Evolutionary conservation across 2,888 invertebrate genomes (phyloP).

Genomic region (Nymphalis polychloros): DNA sequence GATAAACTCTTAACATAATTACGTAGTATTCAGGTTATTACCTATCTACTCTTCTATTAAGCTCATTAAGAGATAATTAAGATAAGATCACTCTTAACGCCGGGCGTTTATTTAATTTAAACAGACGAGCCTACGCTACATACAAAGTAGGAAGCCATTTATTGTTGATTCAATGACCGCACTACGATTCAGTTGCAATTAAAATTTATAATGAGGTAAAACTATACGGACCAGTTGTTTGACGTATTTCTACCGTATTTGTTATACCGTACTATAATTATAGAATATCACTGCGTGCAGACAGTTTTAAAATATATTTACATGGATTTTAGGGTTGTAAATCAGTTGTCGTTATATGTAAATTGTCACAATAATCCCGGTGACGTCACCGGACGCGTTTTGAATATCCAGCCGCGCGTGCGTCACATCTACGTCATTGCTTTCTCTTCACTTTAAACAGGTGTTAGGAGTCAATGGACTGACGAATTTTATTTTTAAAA

Average conservation of each 20-base stretch:
- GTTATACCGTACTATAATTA: constrained; percentile 16
- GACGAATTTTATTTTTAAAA: background rate
- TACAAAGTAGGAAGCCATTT: constrained; percentile 25
- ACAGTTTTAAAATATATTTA: background rate
- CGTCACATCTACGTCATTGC: constrained; percentile 65
- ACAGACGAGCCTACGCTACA: background rate
- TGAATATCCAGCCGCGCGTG: constrained; percentile 54
- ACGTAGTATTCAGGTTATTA: background rate
- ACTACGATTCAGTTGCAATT: constrained; percentile 33
- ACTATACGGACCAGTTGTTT: constrained; percentile 41
- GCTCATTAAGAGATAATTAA: background rate
- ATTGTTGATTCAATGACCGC: constrained; percentile 22
- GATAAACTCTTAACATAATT: no score
- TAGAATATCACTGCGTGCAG: constrained; percentile 1
- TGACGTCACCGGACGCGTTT: constrained; percentile 66
- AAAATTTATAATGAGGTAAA: constrained; percentile 41
- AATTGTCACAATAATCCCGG: constrained; percentile 35
- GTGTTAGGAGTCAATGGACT: constrained; percentile 16
- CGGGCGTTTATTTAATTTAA: constrained; percentile 5
- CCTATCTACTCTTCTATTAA: background rate
- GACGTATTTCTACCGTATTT: constrained; percentile 41
- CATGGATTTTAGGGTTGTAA: background rate
- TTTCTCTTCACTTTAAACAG: constrained; percentile 52
- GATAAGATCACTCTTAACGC: background rate
- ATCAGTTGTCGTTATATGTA: constrained; percentile 9